phyloP scores from a whole-genome alignment of 2,113 vertebrate species.

The Cochlearius cochlearius region DNA sequence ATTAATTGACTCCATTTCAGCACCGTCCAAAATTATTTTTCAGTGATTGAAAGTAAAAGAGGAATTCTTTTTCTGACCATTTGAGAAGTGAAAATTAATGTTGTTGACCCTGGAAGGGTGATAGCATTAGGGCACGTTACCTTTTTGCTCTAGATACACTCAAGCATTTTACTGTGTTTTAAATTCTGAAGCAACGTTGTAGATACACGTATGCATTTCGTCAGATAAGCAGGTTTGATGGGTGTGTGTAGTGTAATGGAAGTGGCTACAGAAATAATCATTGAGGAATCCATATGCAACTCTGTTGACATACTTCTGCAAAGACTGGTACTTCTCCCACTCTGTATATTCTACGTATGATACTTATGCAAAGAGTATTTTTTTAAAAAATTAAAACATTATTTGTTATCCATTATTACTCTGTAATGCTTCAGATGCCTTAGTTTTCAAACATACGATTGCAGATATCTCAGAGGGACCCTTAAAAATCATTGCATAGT shows the following conservation, averaged over 20 bases:
- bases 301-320: neutral
- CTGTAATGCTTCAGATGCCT: neutral
- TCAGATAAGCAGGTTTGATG: neutral
- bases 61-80: neutral
- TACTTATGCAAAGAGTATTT: neutral
- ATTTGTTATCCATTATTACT: neutral
- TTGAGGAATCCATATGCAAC: neutral
- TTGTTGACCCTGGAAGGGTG: neutral
- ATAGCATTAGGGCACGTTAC: neutral
- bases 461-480: neutral
- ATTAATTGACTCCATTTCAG: constrained; percentile 2
- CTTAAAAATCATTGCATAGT: neutral
- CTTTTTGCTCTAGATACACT: neutral
- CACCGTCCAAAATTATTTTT: neutral
- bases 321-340: neutral
- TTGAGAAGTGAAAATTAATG: constrained; percentile 1
- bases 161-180: neutral
- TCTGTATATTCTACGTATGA: neutral
- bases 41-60: neutral
- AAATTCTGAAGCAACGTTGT: neutral
- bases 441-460: neutral
- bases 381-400: neutral
- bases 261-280: neutral
- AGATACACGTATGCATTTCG: rapidly evolving
- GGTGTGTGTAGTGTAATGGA: neutral